Base-by-base conservation (phyloP, 1,140 invertebrate species). In the Zaprionus taronus region DNA sequence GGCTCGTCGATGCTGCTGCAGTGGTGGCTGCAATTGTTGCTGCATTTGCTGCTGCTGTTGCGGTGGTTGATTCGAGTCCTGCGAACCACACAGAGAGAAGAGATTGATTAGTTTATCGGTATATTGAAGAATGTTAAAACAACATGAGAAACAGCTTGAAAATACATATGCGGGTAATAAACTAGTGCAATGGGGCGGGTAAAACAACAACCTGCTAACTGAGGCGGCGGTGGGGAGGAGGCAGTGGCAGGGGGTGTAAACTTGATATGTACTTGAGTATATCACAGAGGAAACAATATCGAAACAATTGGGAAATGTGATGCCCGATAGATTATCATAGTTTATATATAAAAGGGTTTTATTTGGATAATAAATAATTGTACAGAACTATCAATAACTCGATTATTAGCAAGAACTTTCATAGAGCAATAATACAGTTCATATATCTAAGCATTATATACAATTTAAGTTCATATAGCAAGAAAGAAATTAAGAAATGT, bases 1-100 rank as follows among this genome's bases (percentile, higher is more conserved):
- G 73, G 89, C 77, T 60, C 80, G 90, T 61, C 80, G 79, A 49
- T 80, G 78, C 9, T 79, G 61, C 31, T 49, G 72, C 49, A 28
- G 69, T 72, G 36, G 49, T 9, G 24, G 72, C 20, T 38, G 55
- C n/a, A 38, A 60, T 15, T 38, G 15, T 4, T 56, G 67, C 4
- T 77, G 72, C 15, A 78, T 68, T n/a, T 79, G 60, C 38, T 55
- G 60, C 38, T 55, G 72, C n/a, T 56, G 76, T 7, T 49, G 55
- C 22, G 55, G 68, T 36, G 44, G 12, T 17, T 63, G 71, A 41
- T 44, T 86, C 83, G 64, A 83, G 49, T 65, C 83, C 83, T 86
- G 77, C 51, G 68, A 56, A 75, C 38, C 72, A 72, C 41, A 72
- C 36, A 65, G 17, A 55, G 15, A 55, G 4, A 65, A 55, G 0